Evolutionary conservation across 2,888 invertebrate species (phyloP).

Genomic region (Lamellibrachia satsuma): DNA sequence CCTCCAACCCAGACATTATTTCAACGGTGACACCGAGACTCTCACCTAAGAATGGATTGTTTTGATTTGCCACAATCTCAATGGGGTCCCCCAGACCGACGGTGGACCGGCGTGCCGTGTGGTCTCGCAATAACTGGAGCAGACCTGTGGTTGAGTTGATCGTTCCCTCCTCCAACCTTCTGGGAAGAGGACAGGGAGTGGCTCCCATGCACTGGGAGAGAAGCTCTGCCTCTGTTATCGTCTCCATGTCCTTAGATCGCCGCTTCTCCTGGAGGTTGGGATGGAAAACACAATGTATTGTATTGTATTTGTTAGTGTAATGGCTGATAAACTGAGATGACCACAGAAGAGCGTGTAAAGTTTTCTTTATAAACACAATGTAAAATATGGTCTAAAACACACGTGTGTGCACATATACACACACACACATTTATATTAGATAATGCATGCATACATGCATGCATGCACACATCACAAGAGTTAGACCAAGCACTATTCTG

Average conservation of each 20-base stretch:
- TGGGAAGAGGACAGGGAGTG: background rate
- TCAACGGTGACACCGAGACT: background rate
- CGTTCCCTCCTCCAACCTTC: background rate
- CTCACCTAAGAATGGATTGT: constrained; percentile 33
- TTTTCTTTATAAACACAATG: too few relatives aligned
- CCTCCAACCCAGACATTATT: too few relatives aligned
- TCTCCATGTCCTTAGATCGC: constrained; percentile 85
- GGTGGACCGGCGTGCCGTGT: constrained; percentile 21
- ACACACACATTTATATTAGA: too few relatives aligned
- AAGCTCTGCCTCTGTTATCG: constrained; percentile 72
- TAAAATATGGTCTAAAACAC: too few relatives aligned
- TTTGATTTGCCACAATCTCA: constrained; percentile 27
- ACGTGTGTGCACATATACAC: too few relatives aligned
- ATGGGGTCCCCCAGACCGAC: background rate
- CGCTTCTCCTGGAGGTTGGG: constrained; percentile 81
- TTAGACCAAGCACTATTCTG: too few relatives aligned
- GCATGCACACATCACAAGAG: too few relatives aligned
- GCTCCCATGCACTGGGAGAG: constrained; percentile 13
- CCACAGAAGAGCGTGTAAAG: background rate
- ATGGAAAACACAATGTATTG: background rate
- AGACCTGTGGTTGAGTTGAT: constrained; percentile 21
- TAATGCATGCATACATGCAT: too few relatives aligned
- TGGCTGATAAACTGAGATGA: background rate
- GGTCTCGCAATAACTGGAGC: constrained; percentile 21
- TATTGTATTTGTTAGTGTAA: background rate